Conservation (phyloP, 2,888 invertebrate genomes). For the Chirona hameri region DNA sequence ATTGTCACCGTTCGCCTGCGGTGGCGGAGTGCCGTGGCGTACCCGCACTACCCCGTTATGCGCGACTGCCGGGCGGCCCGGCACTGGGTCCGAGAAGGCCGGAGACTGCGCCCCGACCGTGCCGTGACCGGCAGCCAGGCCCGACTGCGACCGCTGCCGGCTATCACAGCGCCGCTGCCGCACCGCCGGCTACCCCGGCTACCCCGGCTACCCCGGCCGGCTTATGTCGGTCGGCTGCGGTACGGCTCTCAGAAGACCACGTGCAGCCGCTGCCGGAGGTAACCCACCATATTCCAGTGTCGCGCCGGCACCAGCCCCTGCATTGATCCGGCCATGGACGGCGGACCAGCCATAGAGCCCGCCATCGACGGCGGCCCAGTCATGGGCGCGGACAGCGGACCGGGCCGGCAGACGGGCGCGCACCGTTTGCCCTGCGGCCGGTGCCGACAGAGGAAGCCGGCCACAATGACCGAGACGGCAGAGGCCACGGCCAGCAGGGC, state of each 20-base stretch:
- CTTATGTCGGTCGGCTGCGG: background rate
- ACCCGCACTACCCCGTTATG: no score
- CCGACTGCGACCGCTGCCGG: background rate
- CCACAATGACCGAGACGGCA: slow-evolving; percentile 79
- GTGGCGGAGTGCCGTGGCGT: no score
- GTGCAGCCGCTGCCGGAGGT: slow-evolving; percentile 8
- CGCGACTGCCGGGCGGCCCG: background rate
- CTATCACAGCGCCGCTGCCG: background rate
- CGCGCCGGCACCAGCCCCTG: background rate
- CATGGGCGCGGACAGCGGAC: background rate
- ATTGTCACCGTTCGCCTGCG: no score
- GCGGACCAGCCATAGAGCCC: background rate
- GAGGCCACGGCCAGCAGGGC: slow-evolving; percentile 82
- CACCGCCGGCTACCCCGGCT: no score
- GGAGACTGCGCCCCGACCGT: background rate
- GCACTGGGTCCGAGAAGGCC: background rate
- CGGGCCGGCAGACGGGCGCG: background rate
- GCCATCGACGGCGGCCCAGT: background rate
- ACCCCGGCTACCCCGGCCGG: no score
- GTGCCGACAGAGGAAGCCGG: slow-evolving; percentile 73
- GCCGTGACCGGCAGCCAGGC: background rate
- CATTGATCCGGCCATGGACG: background rate
- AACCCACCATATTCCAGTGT: slow-evolving; percentile 12
- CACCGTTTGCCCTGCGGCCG: slow-evolving; percentile 50
- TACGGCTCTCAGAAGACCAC: slow-evolving; percentile 4